Evolutionary conservation across 2,888 invertebrate genomes (phyloP), one percentile per base, ranked within the genome.

Genomic region (Alcis repandata): DNA sequence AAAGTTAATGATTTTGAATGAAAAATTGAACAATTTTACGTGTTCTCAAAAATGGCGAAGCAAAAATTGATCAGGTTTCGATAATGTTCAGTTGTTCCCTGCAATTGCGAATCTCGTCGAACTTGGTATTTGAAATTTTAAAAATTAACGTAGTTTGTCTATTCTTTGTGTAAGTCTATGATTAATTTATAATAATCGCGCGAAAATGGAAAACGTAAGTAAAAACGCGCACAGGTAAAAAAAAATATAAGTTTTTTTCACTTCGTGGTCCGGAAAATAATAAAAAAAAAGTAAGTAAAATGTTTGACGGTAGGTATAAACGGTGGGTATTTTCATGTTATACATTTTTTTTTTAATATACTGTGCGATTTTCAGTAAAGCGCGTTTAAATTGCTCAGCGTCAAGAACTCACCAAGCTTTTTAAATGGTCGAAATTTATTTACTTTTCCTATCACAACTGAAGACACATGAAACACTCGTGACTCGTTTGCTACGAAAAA

Each of bases 231-330:
- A 63, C 71, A 74, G 75, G 76, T 74, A 70, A 69, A 73, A 65
- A 67, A 71, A 69, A n/a, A n/a, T n/a, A 46, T 63, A 41, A 38
- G 65, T 54, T 22, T 53, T 45, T 49, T 53, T 65, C 43, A 61
- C 68, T 67, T 63, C 78, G 77, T 69, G 70, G 66, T 73, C 69
- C 70, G 63, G 72, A 69, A 74, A 49, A 54, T 40, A 51, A 46
- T 27, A 48, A 53, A 27, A 65, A 43, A 49, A 67, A 63, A 67
- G 70, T 82, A 78, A 81, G 79, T 77, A 63, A 63, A 59, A 51
- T n/a, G 63, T 64, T 61, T 59, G 59, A 81, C 83, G 88, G 89
- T 90, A 85, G 89, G 90, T 89, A 86, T 79, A 59, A 41, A 80
- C 79, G 86, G 86, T 86, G 80, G 86, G 86, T 86, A 85, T 85